Percentiles rank a stretch among this genome's conserved stretches.
phyloP scores from a whole-genome alignment of 2,888 invertebrate genomes.

The Steromphala cineraria region DNA sequence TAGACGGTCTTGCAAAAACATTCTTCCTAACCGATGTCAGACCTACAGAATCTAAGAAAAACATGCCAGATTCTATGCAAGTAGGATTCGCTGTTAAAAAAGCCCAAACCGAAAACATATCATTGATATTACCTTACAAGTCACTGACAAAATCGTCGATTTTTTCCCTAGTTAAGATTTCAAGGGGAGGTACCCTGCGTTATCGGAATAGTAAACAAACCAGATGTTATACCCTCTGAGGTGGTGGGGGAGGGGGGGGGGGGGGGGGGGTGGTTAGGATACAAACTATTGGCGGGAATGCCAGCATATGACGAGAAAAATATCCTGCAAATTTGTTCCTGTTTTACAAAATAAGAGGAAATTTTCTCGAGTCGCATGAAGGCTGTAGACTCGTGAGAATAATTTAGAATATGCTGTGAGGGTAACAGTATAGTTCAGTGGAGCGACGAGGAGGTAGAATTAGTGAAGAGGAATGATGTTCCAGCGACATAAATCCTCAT shows the following conservation, averaged over 20 bases:
- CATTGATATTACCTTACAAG: not conserved
- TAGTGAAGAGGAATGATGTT: not conserved
- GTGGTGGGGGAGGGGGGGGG: not conserved
- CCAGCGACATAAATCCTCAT: not conserved
- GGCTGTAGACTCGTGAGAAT: not conserved
- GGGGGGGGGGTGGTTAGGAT: no score
- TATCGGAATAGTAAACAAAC: not conserved
- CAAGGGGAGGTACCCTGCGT: not conserved
- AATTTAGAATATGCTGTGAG: not conserved
- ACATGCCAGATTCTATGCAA: not conserved
- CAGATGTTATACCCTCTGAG: not conserved
- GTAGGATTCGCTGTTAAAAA: not conserved
- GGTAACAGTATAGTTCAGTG: not conserved
- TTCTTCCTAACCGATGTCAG: not conserved
- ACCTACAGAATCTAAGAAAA: not conserved
- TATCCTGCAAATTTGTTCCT: not conserved
- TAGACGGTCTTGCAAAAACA: not conserved
- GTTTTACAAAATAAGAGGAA: not conserved
- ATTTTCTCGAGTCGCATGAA: not conserved
- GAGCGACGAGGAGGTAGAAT: not conserved
- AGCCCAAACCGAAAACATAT: conserved; percentile 1
- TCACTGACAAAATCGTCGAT: not conserved
- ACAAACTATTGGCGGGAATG: no score
- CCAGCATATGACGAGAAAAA: not conserved
- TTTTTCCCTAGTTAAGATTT: not conserved